phyloP scores from a whole-genome alignment of 2,888 invertebrate genomes.

The Hedya salicella region DNA sequence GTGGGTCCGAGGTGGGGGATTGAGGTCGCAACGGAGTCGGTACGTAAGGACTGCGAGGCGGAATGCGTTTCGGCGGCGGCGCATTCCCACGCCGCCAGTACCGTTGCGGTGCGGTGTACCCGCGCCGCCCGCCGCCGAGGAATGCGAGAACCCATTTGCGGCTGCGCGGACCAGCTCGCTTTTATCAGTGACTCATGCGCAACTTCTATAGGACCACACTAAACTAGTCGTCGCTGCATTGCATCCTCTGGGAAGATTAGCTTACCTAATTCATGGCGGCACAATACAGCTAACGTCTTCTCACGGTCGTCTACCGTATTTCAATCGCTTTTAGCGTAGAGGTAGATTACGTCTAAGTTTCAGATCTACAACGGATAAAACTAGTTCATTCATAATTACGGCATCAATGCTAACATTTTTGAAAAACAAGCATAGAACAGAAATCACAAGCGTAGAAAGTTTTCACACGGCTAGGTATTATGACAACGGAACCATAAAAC shows the following conservation, averaged over 20 bases:
- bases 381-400: too few relatives aligned
- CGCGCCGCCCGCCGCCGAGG: constrained; percentile 63
- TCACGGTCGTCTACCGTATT: too few relatives aligned
- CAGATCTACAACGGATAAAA: too few relatives aligned
- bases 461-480: constrained; percentile 34
- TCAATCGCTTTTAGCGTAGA: too few relatives aligned
- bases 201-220: constrained; percentile 57
- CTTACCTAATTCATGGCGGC: neutral
- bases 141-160: constrained; percentile 81
- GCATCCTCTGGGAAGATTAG: neutral
- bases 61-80: constrained; percentile 75
- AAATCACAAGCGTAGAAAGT: constrained; percentile 31
- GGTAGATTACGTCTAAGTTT: too few relatives aligned
- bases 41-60: constrained; percentile 56
- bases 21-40: constrained; percentile 67
- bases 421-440: neutral
- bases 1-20: constrained; percentile 58
- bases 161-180: constrained; percentile 63
- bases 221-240: constrained; percentile 24
- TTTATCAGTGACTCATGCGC: constrained; percentile 74
- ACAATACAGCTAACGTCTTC: neutral
- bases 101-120: constrained; percentile 71
- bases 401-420: neutral
- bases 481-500: constrained; percentile 52
- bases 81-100: constrained; percentile 82